phyloP scores from a whole-genome alignment of 2,888 invertebrate species.

The Rhagonycha lutea region DNA sequence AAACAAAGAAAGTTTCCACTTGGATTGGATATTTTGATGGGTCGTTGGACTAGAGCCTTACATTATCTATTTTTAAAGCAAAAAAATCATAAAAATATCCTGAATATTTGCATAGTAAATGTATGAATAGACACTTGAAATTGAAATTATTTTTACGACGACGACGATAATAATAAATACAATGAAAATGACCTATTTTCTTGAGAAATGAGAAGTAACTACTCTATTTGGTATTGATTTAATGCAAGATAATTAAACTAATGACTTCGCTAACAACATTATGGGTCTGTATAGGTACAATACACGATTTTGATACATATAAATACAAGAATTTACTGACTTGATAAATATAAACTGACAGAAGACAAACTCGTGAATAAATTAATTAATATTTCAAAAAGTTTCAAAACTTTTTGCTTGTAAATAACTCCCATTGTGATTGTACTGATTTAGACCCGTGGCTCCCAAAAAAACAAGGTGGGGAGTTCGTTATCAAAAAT shows the following conservation, averaged over 20 bases:
- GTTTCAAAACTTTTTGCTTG: neutral
- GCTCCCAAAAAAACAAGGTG: neutral
- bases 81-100: constrained; percentile 10
- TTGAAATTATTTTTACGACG: neutral
- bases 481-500: neutral
- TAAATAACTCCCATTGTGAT: neutral
- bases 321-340: neutral
- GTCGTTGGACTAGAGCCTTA: constrained; percentile 16
- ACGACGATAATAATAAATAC: neutral
- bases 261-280: constrained; percentile 3
- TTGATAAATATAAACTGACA: neutral
- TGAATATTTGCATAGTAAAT: constrained; percentile 5
- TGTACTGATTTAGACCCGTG: neutral
- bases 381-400: neutral
- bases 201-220: neutral
- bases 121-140: constrained; percentile 1
- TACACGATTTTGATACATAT: neutral
- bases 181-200: constrained; percentile 4
- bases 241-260: constrained; percentile 10
- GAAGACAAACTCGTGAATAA: neutral
- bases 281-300: neutral
- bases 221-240: constrained; percentile 8
- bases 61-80: constrained; percentile 12
- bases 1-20: constrained; percentile 10
- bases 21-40: neutral